phyloP scores from a whole-genome alignment of 2,113 vertebrate species.

The Platichthys stellatus region DNA sequence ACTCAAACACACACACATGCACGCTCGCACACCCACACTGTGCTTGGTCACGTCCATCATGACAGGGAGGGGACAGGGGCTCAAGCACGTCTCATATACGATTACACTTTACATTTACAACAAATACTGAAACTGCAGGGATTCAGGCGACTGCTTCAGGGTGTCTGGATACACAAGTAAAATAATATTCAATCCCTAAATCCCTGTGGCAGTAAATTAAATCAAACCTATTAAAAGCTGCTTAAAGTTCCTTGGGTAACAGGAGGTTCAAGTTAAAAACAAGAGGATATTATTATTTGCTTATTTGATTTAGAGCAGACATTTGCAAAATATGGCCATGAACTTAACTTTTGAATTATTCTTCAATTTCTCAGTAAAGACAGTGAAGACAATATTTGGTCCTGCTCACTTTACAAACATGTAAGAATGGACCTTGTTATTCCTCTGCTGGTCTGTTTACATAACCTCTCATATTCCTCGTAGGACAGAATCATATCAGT shows the following conservation, averaged over 20 bases:
- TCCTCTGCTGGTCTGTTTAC: conserved; percentile 10
- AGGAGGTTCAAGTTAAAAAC: not conserved
- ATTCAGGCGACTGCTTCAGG: not conserved
- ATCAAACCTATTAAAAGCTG: not conserved
- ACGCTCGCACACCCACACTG: not conserved
- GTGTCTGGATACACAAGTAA: too few species aligned
- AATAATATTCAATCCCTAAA: too few species aligned
- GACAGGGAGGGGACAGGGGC: too few species aligned
- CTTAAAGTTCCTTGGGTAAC: conserved; percentile 12
- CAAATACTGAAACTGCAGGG: not conserved
- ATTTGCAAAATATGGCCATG: too few species aligned
- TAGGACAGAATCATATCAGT: not conserved
- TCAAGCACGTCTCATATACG: too few species aligned
- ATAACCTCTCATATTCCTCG: conserved; percentile 6
- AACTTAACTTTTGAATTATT: not conserved
- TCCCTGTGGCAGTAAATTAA: not conserved
- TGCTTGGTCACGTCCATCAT: too few species aligned
- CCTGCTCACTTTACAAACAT: not conserved
- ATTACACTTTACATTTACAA: not conserved
- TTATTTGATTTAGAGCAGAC: too few species aligned
- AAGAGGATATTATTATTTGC: not conserved
- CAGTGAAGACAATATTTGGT: not conserved
- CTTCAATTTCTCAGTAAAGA: not conserved
- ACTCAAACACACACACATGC: conserved; percentile 49
- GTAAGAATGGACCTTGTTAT: not conserved